phyloP scores from a whole-genome alignment of 2,888 invertebrate genomes.

The Polyploca ridens region DNA sequence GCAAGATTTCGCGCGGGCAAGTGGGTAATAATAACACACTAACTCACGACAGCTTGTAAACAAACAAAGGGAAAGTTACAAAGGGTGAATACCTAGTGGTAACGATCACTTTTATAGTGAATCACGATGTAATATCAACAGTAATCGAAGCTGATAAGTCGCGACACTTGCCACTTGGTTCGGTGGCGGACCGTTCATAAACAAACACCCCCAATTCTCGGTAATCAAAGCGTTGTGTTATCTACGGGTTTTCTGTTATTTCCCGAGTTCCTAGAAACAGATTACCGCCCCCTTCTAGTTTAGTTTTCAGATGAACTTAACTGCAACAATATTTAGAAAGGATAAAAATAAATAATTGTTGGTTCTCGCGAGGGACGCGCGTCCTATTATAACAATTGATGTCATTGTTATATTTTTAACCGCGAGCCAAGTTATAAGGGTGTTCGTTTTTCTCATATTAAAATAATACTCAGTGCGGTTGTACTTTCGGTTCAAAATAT shows the following conservation, averaged over 20 bases:
- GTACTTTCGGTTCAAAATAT: neutral
- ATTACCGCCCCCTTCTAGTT: constrained; percentile 34
- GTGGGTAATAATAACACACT: constrained; percentile 8
- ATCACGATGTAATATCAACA: constrained; percentile 50
- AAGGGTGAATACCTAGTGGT: constrained; percentile 26
- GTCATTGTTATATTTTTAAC: no score
- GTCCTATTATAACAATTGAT: no score
- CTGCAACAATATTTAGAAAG: neutral
- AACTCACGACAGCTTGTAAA: constrained; percentile 24
- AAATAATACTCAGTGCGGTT: neutral
- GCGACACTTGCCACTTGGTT: constrained; percentile 45
- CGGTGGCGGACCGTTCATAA: constrained; percentile 30
- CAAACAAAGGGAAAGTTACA: constrained; percentile 33
- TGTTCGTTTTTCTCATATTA: constrained; percentile 4
- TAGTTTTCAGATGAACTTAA: neutral
- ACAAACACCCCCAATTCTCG: constrained; percentile 55
- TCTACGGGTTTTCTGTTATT: constrained; percentile 46
- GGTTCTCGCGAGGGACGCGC: no score
- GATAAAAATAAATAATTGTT: neutral
- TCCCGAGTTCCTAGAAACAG: constrained; percentile 48
- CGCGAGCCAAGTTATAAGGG: no score
- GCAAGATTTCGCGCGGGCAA: neutral
- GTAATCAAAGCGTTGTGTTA: constrained; percentile 47
- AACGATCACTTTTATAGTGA: constrained; percentile 42
- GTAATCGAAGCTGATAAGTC: constrained; percentile 61